Conservation (phyloP, 2,888 invertebrate genomes). For the Ectropis crepuscularia region DNA sequence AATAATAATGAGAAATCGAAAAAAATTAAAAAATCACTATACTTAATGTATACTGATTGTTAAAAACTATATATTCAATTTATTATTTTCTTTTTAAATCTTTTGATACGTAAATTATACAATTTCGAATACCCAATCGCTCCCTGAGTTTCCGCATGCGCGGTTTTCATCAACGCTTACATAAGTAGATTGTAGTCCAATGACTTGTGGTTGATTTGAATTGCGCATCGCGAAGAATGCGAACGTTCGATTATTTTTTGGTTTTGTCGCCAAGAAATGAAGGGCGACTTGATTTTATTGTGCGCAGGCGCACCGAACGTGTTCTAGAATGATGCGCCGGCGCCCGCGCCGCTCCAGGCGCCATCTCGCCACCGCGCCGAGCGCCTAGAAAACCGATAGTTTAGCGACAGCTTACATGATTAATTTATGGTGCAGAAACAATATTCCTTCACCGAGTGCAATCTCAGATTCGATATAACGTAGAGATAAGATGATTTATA, state of each 20-base stretch:
- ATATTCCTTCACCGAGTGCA: conserved; percentile 68
- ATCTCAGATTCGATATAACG: conserved; percentile 75
- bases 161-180: too few species aligned
- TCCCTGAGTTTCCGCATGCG: too few species aligned
- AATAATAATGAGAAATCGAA: too few species aligned
- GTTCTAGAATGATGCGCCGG: conserved; percentile 72
- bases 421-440: conserved; percentile 79
- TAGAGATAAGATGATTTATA: conserved; percentile 80
- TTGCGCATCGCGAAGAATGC: conserved; percentile 62
- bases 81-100: too few species aligned
- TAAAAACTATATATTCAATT: too few species aligned
- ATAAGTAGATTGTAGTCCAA: too few species aligned
- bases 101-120: too few species aligned
- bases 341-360: conserved; percentile 56
- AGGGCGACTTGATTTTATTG: conserved; percentile 69
- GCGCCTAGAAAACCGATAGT: conserved; percentile 76
- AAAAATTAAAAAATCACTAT: too few species aligned
- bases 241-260: conserved; percentile 74
- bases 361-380: conserved; percentile 37
- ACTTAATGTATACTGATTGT: too few species aligned
- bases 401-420: conserved; percentile 84
- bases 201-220: conserved; percentile 73
- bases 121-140: too few species aligned
- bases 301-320: conserved; percentile 61
- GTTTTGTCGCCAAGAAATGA: conserved; percentile 82